Base-by-base conservation (phyloP, 2,797 vertebrate genomes). In the Denticeps clupeoides region DNA sequence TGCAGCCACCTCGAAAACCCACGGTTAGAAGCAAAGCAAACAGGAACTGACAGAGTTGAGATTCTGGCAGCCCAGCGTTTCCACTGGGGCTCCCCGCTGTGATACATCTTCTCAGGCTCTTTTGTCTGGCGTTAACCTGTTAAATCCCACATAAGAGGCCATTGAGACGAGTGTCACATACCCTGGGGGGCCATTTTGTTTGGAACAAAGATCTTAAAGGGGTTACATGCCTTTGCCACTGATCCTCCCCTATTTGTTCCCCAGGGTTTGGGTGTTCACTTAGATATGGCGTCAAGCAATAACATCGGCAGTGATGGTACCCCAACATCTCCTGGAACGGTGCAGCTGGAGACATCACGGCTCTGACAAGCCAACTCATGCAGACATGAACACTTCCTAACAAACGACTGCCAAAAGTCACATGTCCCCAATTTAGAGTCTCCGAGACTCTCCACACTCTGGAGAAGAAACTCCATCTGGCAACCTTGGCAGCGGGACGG, bases 111-210 rank as follows among this genome's bases (percentile, higher is more conserved):
- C 74, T 67, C 71, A 63, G 69, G 67, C 79, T 73, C 77, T 76
- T 82, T 84, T 84, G 81, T 84, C 73, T 74, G 75, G 58, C 47
- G 66, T 83, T 85, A 85, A 86, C 84, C 82, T 79, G 67, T 85
- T 83, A 84, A 85, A 83, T 82, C 77, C 79, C 70, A 53, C 70
- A 72, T 77, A 80, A 82, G 77, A 74, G 68, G 53, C 76, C 72
- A 81, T 81, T 84, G 75, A 85, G 31, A 63, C 68, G 73, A 65
- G 77, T 82, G 80, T 83, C 80, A 83, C 74, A 80, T 72, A 70
- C 78, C 79, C 75, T 66, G 42, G 82, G 79, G 79, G 78, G 70
- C 59, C 73, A 72, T 82, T 82, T 79, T 79, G 80, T 80, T 72
- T 62, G 67, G 69, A 78, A 80, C 75, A 84, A 83, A 81, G 76